A percentile compares a stretch with the other conserved stretches of the same genome.
These are phyloP conservation scores for Anseranas semipalmata DNA, from an alignment of 2,113 vertebrate genomes.

Conservation along the genomic window DNA sequence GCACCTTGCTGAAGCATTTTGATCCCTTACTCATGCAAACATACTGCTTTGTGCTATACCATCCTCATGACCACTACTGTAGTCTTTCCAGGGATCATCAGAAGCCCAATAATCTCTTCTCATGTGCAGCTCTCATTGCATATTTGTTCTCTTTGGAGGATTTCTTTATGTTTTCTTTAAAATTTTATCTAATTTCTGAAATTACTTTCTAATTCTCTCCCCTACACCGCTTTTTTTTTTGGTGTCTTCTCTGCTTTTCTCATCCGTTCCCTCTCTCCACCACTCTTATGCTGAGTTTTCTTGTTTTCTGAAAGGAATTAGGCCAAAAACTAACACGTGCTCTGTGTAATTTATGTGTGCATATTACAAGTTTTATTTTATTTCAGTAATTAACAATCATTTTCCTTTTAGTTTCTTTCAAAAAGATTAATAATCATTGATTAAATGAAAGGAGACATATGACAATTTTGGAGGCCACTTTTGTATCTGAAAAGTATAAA, in stretches of 20 bases:
- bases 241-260: background rate
- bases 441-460: background rate
- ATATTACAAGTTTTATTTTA: background rate
- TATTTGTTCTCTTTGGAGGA: background rate
- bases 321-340: background rate
- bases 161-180: background rate
- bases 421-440: background rate
- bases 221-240: accelerated
- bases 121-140: background rate
- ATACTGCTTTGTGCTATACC: background rate
- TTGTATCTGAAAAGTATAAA: background rate
- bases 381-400: background rate
- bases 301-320: background rate
- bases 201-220: background rate
- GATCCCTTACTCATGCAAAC: background rate
- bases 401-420: background rate
- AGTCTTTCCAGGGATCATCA: background rate
- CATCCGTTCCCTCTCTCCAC: background rate
- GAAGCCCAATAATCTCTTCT: background rate
- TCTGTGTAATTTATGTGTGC: background rate
- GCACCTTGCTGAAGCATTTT: background rate
- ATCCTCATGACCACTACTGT: background rate
- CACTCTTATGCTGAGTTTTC: background rate
- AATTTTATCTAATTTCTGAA: background rate
- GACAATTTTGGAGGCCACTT: background rate